Conservation (phyloP, 2,113 vertebrate genomes). For the Pygoscelis adeliae region DNA sequence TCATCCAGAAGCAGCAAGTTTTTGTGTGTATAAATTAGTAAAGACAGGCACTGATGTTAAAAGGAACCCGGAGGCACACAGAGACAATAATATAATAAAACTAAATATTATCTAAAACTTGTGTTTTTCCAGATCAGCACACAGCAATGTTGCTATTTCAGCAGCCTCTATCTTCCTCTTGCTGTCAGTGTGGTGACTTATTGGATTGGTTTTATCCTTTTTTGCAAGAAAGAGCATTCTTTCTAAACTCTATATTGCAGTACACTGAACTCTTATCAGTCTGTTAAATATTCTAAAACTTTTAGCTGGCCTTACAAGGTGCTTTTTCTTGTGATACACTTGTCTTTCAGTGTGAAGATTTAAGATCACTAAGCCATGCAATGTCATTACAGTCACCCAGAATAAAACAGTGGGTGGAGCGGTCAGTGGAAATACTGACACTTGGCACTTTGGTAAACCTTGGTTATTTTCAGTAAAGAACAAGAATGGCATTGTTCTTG, state of each 20-base stretch:
- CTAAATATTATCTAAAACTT: background rate
- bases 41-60: background rate
- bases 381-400: background rate
- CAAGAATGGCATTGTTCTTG: background rate
- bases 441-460: background rate
- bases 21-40: background rate
- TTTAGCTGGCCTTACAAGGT: background rate
- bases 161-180: background rate
- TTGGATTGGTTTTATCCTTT: background rate
- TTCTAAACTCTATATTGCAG: background rate
- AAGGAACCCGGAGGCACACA: background rate
- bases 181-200: background rate
- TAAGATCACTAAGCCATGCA: background rate
- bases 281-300: background rate
- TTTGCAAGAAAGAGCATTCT: background rate
- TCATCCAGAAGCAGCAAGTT: background rate
- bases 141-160: background rate
- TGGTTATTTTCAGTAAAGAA: background rate
- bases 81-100: background rate
- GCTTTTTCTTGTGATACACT: background rate
- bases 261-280: background rate
- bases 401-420: background rate
- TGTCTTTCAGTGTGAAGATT: background rate
- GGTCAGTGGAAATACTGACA: background rate
- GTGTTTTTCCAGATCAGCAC: background rate